phyloP scores from a whole-genome alignment of 2,113 vertebrate species.

The Gymnarchus niloticus region DNA sequence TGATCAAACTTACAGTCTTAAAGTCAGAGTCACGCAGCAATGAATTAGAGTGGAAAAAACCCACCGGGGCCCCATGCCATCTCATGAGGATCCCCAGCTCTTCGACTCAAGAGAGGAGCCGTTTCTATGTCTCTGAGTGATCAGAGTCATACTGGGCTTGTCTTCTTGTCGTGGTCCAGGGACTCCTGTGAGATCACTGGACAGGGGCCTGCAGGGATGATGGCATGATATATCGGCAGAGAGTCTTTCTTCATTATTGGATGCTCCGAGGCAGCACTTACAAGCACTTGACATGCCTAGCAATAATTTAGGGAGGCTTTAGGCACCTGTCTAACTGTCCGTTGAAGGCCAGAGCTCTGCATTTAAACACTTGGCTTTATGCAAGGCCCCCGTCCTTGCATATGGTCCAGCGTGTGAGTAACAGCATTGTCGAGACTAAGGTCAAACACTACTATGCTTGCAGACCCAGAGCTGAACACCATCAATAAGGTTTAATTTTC shows the following conservation, averaged over 20 bases:
- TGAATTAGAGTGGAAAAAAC: not conserved
- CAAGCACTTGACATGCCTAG: not conserved
- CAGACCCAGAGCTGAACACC: not conserved
- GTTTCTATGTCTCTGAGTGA: not conserved
- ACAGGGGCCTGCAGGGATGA: not conserved
- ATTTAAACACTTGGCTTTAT: not conserved
- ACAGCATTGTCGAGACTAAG: not conserved
- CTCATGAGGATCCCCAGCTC: not conserved
- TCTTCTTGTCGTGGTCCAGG: not conserved
- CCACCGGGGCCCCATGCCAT: not conserved
- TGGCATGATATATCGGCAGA: not conserved
- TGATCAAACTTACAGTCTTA: not conserved
- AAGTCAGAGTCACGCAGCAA: not conserved
- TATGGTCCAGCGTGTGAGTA: not conserved
- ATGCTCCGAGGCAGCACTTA: not conserved
- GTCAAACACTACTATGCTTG: not conserved
- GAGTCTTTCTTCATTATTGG: not conserved
- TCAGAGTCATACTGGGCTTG: not conserved
- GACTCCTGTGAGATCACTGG: not conserved
- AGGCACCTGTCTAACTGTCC: not conserved
- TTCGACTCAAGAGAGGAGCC: not conserved
- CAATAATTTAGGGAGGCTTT: not conserved
- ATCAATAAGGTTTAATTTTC: not conserved
- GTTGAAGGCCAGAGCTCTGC: not conserved
- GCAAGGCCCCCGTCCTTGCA: not conserved